A percentile compares a stretch with the other conserved stretches of the same genome.
Conservation (phyloP, 2,113 vertebrate species). For the Leptocoma aspasia region DNA sequence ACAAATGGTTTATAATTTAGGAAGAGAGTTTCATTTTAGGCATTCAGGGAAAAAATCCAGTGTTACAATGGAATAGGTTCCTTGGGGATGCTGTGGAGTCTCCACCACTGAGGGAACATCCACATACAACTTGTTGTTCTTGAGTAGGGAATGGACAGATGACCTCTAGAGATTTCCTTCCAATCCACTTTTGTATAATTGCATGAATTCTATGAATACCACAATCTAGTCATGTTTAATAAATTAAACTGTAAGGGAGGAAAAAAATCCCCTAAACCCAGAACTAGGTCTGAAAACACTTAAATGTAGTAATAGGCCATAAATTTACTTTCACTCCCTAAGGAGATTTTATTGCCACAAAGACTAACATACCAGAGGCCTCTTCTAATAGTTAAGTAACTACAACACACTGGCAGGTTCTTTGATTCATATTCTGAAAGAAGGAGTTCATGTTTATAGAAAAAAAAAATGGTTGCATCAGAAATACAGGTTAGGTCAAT, state of each 20-base stretch:
- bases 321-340: slow-evolving; percentile 29
- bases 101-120: background rate
- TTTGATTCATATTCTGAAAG: slow-evolving; percentile 28
- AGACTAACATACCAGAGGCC: background rate
- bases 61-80: background rate
- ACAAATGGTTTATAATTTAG: background rate
- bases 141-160: background rate
- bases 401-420: background rate
- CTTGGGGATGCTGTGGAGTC: background rate
- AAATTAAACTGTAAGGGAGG: background rate
- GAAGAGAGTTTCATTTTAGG: background rate
- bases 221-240: background rate
- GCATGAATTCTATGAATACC: background rate
- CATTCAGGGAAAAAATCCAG: background rate
- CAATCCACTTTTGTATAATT: background rate
- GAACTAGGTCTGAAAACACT: background rate
- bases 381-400: background rate
- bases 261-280: background rate
- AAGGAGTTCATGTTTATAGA: background rate
- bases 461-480: background rate
- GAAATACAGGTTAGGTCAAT: background rate
- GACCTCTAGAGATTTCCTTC: background rate
- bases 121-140: background rate
- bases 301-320: background rate
- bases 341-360: slow-evolving; percentile 19